These are phyloP conservation scores for Aproaerema taeniolella DNA, from an alignment of 2,888 invertebrate genomes.

Conservation along the genomic window DNA sequence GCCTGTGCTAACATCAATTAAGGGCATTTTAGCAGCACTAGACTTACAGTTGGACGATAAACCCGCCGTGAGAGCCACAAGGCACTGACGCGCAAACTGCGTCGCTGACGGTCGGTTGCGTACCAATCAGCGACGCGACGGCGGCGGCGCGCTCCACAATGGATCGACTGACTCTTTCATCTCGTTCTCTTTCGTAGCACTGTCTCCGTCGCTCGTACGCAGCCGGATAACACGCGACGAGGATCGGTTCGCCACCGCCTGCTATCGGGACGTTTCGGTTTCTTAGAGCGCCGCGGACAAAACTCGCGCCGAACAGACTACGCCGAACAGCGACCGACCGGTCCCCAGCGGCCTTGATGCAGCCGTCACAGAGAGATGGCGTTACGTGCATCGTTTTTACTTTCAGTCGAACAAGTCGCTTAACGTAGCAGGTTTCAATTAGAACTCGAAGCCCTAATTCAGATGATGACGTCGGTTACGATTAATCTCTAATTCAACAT, in stretches of 20 bases:
- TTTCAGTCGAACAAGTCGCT: too few relatives aligned
- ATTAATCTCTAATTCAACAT: too few relatives aligned
- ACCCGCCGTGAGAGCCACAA: background rate
- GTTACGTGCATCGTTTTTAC: too few relatives aligned
- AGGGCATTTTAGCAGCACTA: background rate
- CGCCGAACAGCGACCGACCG: too few relatives aligned
- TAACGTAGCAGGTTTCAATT: too few relatives aligned
- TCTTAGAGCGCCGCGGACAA: background rate
- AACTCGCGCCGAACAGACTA: background rate
- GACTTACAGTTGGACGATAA: background rate
- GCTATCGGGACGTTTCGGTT: too few relatives aligned
- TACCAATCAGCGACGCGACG: slow-evolving; percentile 3
- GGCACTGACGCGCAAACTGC: background rate
- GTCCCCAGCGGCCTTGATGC: too few relatives aligned
- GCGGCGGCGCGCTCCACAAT: background rate
- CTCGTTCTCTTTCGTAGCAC: too few relatives aligned
- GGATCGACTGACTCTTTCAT: too few relatives aligned
- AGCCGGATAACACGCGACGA: background rate
- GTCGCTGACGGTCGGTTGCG: background rate
- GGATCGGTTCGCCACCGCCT: background rate
- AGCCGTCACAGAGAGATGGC: too few relatives aligned
- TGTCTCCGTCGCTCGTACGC: background rate
- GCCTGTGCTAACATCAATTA: slow-evolving; percentile 1
- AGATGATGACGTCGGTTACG: too few relatives aligned
- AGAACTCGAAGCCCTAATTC: too few relatives aligned